Base-by-base conservation (phyloP, 1,140 invertebrate genomes). In the Tetragnatha versicolor region DNA sequence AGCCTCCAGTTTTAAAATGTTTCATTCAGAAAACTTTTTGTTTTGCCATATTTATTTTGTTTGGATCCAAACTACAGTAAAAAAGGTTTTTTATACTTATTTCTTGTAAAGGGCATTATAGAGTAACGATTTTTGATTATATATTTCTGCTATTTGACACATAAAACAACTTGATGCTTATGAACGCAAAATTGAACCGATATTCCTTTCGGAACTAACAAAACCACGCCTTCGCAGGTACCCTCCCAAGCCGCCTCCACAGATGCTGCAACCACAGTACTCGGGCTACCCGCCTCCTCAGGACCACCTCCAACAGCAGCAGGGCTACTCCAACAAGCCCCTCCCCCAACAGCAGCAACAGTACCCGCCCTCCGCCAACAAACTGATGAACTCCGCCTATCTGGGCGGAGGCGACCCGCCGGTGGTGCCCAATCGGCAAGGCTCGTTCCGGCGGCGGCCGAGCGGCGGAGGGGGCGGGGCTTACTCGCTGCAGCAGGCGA, bases 401-500 rank as follows among this genome's bases (percentile, higher is more conserved):
- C 31, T 79, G 27, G 68, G 65, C 39, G 37, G 39, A 29, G 22
- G 35, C 17, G 68, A 79, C 17, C 78, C 66, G 10, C 68, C 78
- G 3, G 58, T 53, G 35, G 60, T 70, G 37, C 55, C 68, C 45
- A 70, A 79, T 22, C 78, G 66, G 10, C 78, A 70, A 42, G 78
- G 78, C 1, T 79, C 78, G 12, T 51, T 79, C 39, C 42, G 78
- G 14, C 49, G 78, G 2, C 33, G 66, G 12, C 76, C 76, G 4
- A 72, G 68, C 35, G 27, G 22, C 3, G 29, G 51, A 14, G 65
- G 39, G 3, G 45, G 33, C 35, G 33, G 55, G 9, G 76, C 49
- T 10, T 72, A 72, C 31, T 84, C 82, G 45, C 85, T 85, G 75
- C 84, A 85, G 68, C 84, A 90, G 87, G 86, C 87, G 4, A 88